Evolutionary conservation across 2,113 vertebrate species (phyloP).

Genomic region (Nycticorax nycticorax): DNA sequence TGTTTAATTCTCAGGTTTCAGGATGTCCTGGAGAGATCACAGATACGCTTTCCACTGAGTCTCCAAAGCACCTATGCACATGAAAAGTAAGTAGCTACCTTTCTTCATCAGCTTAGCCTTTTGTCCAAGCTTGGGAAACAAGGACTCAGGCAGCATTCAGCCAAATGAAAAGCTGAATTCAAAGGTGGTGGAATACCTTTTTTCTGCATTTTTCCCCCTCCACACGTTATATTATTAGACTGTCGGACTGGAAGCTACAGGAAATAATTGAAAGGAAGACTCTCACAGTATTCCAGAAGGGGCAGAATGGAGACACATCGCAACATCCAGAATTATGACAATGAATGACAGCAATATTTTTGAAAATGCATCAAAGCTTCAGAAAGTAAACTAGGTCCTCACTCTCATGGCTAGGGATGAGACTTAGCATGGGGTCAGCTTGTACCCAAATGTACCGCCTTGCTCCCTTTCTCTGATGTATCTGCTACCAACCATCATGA

Average conservation of each 20-base stretch:
- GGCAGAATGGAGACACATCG: neutral
- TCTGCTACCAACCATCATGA: neutral
- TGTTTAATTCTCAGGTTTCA: neutral
- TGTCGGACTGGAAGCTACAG: neutral
- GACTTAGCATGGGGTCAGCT: neutral
- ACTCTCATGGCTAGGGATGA: neutral
- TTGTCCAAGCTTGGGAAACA: neutral
- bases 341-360: neutral
- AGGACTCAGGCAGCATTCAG: neutral
- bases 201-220: neutral
- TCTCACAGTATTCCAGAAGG: neutral
- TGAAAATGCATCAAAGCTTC: neutral
- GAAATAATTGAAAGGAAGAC: conserved; percentile 42
- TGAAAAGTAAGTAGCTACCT: neutral
- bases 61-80: neutral
- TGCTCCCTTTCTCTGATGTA: neutral
- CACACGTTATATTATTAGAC: neutral
- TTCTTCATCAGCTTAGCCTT: conserved; percentile 12
- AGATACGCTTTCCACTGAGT: neutral
- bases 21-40: neutral
- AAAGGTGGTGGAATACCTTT: neutral
- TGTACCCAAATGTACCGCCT: neutral
- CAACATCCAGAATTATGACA: neutral
- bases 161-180: conserved; percentile 39
- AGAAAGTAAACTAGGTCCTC: neutral